phyloP scores from a whole-genome alignment of 64 coral and sea anemone genomes.

The Pocillopora damicornis region DNA sequence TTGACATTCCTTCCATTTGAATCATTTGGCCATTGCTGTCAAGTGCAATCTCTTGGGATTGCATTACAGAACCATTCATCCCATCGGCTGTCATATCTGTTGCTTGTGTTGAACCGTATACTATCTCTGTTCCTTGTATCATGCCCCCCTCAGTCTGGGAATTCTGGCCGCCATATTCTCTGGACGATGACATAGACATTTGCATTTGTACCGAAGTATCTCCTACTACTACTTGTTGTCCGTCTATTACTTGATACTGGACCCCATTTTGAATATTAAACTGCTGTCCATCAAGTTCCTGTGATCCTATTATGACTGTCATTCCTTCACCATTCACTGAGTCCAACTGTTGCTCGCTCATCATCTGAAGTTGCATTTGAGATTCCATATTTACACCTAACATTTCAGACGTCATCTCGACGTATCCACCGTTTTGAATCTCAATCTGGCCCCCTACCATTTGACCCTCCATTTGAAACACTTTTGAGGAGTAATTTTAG shows the following conservation, averaged over 20 bases:
- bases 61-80: background rate
- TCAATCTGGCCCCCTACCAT: background rate
- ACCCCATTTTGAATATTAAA: background rate
- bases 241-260: slow-evolving; percentile 1
- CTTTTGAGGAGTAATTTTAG: slow-evolving; percentile 6
- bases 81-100: background rate
- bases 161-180: background rate
- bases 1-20: background rate
- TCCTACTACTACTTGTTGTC: background rate
- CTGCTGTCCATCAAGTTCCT: slow-evolving; percentile 4
- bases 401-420: slow-evolving; percentile 14
- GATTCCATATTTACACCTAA: slow-evolving; percentile 23
- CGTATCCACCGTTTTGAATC: slow-evolving; percentile 15
- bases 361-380: slow-evolving; percentile 13
- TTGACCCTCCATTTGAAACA: slow-evolving; percentile 24
- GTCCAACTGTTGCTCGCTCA: slow-evolving; percentile 2
- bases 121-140: background rate
- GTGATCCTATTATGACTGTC: slow-evolving; percentile 25
- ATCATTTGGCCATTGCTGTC: background rate
- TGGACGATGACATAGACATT: background rate
- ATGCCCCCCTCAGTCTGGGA: background rate
- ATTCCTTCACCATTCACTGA: slow-evolving; percentile 29
- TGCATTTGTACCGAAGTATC: background rate
- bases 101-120: background rate
- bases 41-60: slow-evolving; percentile 29